Conservation (phyloP, 2,888 invertebrate species). For the Agrochola litura region DNA sequence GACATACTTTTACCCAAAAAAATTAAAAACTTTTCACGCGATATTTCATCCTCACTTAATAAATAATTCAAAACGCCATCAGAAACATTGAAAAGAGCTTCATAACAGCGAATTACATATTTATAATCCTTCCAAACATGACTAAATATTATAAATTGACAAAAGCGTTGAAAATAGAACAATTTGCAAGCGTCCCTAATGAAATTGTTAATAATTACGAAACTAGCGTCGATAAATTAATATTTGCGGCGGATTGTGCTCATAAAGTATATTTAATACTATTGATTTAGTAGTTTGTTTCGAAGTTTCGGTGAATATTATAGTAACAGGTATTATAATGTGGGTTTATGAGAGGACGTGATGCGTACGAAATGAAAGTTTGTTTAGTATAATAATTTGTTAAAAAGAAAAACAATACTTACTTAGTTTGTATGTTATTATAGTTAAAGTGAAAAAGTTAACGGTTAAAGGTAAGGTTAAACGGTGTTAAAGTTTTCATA, state of each 20-base stretch:
- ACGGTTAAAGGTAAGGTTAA: too few species aligned
- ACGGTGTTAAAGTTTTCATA: too few species aligned
- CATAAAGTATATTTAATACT: conserved; percentile 44
- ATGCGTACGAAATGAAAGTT: too few species aligned
- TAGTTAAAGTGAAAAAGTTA: too few species aligned
- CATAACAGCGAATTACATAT: neutral
- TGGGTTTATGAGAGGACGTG: too few species aligned
- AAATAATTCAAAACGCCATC: conserved; percentile 30
- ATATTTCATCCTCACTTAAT: conserved; percentile 4
- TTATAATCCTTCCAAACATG: conserved; percentile 2
- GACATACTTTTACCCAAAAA: neutral
- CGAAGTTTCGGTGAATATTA: conserved; percentile 31
- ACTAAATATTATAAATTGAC: conserved; percentile 3
- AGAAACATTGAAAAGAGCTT: neutral
- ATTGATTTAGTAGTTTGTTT: conserved; percentile 45
- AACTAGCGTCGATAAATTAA: conserved; percentile 42
- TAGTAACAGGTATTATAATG: neutral
- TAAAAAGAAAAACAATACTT: too few species aligned
- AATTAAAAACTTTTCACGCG: conserved; percentile 17
- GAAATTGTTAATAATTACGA: conserved; percentile 40
- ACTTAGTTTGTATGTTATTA: too few species aligned
- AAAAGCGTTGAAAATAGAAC: conserved; percentile 25
- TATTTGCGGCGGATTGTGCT: conserved; percentile 40
- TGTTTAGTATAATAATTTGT: too few species aligned
- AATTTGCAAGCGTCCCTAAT: conserved; percentile 22